Conservation (phyloP, 1,140 invertebrate species). For the Saccostrea echinata region DNA sequence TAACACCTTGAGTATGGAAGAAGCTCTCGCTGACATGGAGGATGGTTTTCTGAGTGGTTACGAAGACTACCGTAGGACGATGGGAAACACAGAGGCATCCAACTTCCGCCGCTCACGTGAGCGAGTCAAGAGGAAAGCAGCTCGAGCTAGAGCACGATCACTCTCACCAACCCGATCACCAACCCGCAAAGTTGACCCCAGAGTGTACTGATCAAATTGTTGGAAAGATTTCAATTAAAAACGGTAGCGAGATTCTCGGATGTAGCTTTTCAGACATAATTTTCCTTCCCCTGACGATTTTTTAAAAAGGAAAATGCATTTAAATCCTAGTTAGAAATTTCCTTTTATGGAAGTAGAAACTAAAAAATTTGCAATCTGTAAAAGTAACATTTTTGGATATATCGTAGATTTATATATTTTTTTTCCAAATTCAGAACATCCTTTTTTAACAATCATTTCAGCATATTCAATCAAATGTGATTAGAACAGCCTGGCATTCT, state of each 20-base stretch:
- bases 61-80: conserved; percentile 63
- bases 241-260: not conserved
- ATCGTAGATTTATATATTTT: not conserved
- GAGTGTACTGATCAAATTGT: conserved; percentile 68
- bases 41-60: conserved; percentile 72
- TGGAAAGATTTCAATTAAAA: not conserved
- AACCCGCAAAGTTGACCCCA: conserved; percentile 66
- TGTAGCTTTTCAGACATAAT: not conserved
- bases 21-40: conserved; percentile 75
- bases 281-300: not conserved
- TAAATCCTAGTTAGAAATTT: not conserved
- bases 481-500: not conserved
- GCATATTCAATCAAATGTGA: conserved; percentile 10
- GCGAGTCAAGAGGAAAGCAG: conserved; percentile 66
- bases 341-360: conserved; percentile 10
- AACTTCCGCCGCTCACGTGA: conserved; percentile 65
- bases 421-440: not conserved
- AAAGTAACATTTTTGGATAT: conserved; percentile 25
- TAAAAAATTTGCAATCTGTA: not conserved
- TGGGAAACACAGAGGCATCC: conserved; percentile 57
- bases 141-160: conserved; percentile 67
- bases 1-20: conserved; percentile 74
- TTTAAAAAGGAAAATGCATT: conserved; percentile 35
- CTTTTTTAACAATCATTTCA: not conserved
- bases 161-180: conserved; percentile 75